Conservation (phyloP, 2,113 vertebrate genomes). For the Ailurus styani region DNA sequence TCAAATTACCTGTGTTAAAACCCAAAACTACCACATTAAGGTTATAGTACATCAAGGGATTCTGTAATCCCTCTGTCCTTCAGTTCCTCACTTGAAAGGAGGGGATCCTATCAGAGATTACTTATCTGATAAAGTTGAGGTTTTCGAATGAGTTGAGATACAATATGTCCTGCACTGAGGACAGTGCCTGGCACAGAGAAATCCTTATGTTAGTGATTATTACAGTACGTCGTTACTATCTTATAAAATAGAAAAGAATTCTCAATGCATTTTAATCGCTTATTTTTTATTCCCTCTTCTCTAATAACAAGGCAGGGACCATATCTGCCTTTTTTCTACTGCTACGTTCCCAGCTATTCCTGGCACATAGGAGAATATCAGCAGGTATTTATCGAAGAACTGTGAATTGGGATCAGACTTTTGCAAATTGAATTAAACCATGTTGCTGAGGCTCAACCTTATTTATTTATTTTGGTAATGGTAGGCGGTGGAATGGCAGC, state of each 20-base stretch:
- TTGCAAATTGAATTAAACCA: not conserved
- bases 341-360: not conserved
- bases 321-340: not conserved
- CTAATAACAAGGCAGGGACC: not conserved
- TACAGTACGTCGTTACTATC: not conserved
- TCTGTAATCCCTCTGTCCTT: not conserved
- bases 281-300: not conserved
- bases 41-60: not conserved
- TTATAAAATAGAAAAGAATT: not conserved
- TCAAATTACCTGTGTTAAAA: not conserved
- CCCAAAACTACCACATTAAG: not conserved
- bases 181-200: not conserved
- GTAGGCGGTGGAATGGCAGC: not conserved
- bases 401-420: not conserved
- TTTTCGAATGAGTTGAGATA: not conserved
- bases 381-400: not conserved
- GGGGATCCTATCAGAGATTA: not conserved
- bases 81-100: not conserved
- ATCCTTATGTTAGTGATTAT: not conserved
- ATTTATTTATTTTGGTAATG: too few relatives aligned
- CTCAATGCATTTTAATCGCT: not conserved
- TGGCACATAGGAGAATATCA: not conserved
- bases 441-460: not conserved
- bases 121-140: fast-evolving
- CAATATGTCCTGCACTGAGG: not conserved